A percentile compares a stretch with the other conserved stretches of the same genome.
Evolutionary conservation across 2,888 invertebrate genomes (phyloP).

Genomic region (Himalopsyche japonica): DNA sequence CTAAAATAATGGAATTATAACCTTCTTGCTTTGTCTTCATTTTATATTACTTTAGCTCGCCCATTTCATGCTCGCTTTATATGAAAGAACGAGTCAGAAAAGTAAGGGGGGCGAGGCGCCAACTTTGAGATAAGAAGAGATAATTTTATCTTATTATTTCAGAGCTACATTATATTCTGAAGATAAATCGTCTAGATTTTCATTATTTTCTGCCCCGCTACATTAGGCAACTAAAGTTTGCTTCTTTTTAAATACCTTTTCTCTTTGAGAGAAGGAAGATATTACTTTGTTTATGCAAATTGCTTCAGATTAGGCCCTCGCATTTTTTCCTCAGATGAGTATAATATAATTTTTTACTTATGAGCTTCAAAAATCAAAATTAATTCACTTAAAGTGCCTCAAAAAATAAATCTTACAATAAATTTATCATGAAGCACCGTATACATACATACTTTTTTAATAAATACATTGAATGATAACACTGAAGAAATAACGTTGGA

Average conservation of each 20-base stretch:
- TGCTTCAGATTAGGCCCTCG: not conserved
- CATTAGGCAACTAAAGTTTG: slow-evolving; percentile 27
- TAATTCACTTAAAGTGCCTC: no score
- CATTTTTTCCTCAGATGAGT: not conserved
- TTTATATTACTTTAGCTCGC: slow-evolving; percentile 39
- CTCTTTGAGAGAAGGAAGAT: slow-evolving; percentile 10
- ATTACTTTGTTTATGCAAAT: slow-evolving; percentile 21
- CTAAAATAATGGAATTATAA: slow-evolving; percentile 41
- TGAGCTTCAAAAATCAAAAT: no score
- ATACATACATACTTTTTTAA: no score
- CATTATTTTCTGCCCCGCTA: slow-evolving; percentile 37
- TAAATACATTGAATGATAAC: no score
- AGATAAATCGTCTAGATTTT: slow-evolving; percentile 41
- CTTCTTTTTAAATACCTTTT: slow-evolving; percentile 36
- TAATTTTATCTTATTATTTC: slow-evolving; percentile 41
- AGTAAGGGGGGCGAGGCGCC: slow-evolving; percentile 2
- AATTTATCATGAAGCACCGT: no score
- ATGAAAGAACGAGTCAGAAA: slow-evolving; percentile 31
- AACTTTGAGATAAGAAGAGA: slow-evolving; percentile 36
- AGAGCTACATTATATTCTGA: slow-evolving; percentile 41
- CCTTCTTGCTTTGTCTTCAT: slow-evolving; percentile 42
- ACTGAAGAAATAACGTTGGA: no score
- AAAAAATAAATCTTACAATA: no score
- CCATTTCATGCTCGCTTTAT: slow-evolving; percentile 39
- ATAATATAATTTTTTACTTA: not conserved